Percentiles rank a stretch among this genome's conserved stretches.
Conservation (phyloP, 1,140 invertebrate genomes). For the Apis cerana region DNA sequence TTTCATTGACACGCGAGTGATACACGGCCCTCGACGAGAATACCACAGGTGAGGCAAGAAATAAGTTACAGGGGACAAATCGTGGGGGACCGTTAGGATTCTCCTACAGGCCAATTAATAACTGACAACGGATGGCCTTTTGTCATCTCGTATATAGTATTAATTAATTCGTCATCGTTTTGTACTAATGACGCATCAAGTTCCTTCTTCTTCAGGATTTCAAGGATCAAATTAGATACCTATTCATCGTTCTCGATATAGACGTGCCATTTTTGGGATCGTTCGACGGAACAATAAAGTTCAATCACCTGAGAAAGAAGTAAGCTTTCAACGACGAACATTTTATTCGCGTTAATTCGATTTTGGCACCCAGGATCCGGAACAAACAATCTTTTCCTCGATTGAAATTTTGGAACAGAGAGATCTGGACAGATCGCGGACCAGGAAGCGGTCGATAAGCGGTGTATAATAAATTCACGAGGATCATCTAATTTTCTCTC, state of each 20-base stretch:
- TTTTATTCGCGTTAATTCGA: too few species aligned
- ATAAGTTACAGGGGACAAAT: neutral
- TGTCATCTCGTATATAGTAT: slow-evolving; percentile 37
- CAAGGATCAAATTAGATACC: neutral
- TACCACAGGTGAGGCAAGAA: slow-evolving; percentile 12
- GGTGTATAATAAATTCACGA: neutral
- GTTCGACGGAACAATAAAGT: too few species aligned
- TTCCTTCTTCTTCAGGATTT: neutral
- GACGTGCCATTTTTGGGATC: neutral
- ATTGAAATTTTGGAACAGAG: too few species aligned
- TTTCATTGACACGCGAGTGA: slow-evolving; percentile 48
- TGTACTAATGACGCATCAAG: slow-evolving; percentile 53
- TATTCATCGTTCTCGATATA: too few species aligned
- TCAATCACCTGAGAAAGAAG: too few species aligned
- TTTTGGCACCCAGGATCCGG: too few species aligned
- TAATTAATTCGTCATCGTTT: slow-evolving; percentile 60
- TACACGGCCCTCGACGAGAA: slow-evolving; percentile 39
- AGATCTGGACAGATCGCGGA: neutral
- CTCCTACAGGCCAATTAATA: slow-evolving; percentile 52
- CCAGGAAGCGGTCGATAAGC: too few species aligned
- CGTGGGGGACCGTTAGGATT: slow-evolving; percentile 51
- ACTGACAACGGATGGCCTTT: slow-evolving; percentile 44
- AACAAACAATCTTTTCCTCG: too few species aligned
- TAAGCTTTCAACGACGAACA: too few species aligned
- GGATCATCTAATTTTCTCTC: slow-evolving; percentile 29